phyloP scores from a whole-genome alignment of 2,888 invertebrate species.

The Rotaria socialis region DNA sequence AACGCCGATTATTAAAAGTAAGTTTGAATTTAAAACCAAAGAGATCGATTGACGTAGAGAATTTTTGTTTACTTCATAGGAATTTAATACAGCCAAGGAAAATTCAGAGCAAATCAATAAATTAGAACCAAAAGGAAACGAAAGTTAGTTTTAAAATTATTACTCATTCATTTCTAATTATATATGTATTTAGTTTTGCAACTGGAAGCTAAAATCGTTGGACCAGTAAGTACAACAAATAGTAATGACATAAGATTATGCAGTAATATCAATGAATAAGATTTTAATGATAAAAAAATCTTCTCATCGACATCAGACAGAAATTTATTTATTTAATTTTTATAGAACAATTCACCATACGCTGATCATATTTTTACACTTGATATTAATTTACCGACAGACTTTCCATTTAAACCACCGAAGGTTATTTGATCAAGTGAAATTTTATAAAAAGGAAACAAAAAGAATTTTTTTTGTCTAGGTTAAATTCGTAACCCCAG shows the following conservation, averaged over 20 bases:
- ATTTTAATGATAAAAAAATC: too few species aligned
- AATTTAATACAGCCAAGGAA: background rate
- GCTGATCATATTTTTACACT: background rate
- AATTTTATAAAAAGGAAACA: too few species aligned
- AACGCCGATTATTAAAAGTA: slow-evolving; percentile 9
- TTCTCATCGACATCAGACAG: too few species aligned
- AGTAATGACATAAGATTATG: too few species aligned
- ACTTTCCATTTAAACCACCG: slow-evolving; percentile 19
- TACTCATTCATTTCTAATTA: background rate
- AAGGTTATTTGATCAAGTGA: background rate
- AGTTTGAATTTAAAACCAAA: background rate
- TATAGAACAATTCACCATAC: background rate
- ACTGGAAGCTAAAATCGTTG: slow-evolving; percentile 5
- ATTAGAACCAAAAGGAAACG: slow-evolving; percentile 7
- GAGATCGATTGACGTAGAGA: background rate
- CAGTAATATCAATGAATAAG: too few species aligned
- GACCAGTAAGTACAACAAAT: background rate
- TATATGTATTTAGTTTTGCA: background rate
- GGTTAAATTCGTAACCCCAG: background rate
- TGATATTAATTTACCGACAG: background rate
- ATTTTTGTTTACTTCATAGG: background rate
- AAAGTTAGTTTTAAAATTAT: background rate
- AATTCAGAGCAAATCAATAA: background rate
- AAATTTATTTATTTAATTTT: background rate
- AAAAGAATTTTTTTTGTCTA: background rate